Evolutionary conservation across 1,140 invertebrate genomes (phyloP), one percentile per base, ranked within the genome.

Genomic region (Capitella teleta): DNA sequence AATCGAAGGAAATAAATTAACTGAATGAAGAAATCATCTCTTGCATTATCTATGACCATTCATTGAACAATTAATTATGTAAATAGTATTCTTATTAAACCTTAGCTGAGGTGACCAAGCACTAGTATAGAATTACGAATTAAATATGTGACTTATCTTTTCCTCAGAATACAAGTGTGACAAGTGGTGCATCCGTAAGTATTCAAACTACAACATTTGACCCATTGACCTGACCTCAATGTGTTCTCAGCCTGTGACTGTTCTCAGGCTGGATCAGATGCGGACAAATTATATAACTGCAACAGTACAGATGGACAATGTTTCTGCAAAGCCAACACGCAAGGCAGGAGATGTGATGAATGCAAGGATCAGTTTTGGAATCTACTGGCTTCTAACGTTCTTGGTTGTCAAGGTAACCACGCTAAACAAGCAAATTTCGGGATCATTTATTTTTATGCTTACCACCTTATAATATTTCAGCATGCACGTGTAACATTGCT

Each of bases 291-390:
- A 3, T 53, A 38, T 21, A n/a, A 16, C 0, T 55, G 53, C 37
- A 25, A 55, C 37, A 28, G n/a, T 19, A 19, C 28, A 2, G 82
- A 75, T 1, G 92, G 59, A 8, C 23, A 48, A 14, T 58, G 55
- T 40, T 4, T 21, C 16, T 58, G 57, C 41, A 56, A 57, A 32
- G 18, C 38, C 16, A 50, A 58, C 48, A 55, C 60, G 18, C 28
- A 44, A 34, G 55, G 55, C 23, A 34, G 50, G 34, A 42, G 41
- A 16, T 59, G 57, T 53, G 53, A 55, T 40, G 14, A 34, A 32
- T 55, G 51, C 25, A 44, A 18, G 3, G 47, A 53, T 40, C 40
- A 44, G 16, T 49, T 52, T n/a, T 51, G 43, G 44, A 32, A 52
- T 44, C 36, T 55, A n/a, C 16, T n/a, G 3, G 8, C 19, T n/a